These are phyloP conservation scores for Poeciliopsis presidionis DNA, from an alignment of 2,797 vertebrate species.

Conservation along the genomic window DNA sequence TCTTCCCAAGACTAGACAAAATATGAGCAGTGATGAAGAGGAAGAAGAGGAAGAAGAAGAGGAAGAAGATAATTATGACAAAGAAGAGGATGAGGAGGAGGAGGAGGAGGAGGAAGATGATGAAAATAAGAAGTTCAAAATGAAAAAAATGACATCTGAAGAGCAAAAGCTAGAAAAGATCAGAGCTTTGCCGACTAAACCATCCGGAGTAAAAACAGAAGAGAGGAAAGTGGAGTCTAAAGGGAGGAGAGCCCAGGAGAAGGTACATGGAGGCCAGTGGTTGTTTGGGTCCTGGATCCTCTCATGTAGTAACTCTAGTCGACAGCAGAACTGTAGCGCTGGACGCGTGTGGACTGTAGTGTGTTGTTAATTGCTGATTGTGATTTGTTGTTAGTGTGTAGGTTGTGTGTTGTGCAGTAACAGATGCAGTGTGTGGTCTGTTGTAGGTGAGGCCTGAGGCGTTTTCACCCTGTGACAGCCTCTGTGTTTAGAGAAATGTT, in stretches of 20 bases:
- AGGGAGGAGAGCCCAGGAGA: conserved; percentile 48
- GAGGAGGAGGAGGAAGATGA: conserved; percentile 36
- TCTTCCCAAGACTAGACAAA: conserved; percentile 49
- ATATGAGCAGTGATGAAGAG: conserved; percentile 59
- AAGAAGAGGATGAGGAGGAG: conserved; percentile 13
- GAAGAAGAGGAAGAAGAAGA: conserved; percentile 47
- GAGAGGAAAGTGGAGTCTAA: conserved; percentile 51
- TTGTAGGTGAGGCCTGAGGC: neutral
- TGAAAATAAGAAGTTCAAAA: conserved; percentile 40
- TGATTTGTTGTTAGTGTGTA: conserved; percentile 3
- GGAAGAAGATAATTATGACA: conserved; percentile 11
- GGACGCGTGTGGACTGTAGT: conserved; percentile 12
- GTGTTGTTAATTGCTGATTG: conserved; percentile 12
- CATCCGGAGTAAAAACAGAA: conserved; percentile 45
- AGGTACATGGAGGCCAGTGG: conserved; percentile 68
- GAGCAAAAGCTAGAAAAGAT: conserved; percentile 36
- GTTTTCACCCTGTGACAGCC: neutral
- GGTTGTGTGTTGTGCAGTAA: conserved; percentile 14
- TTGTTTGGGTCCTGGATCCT: conserved; percentile 16
- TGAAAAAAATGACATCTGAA: conserved; percentile 26
- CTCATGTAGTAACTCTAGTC: neutral
- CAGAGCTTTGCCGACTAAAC: conserved; percentile 41
- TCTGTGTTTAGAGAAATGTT: neutral
- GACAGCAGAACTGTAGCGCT: conserved; percentile 14
- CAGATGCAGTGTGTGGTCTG: conserved; percentile 16